Evolutionary conservation across 2,888 invertebrate genomes (phyloP).

Genomic region (Macrophya annulata): DNA sequence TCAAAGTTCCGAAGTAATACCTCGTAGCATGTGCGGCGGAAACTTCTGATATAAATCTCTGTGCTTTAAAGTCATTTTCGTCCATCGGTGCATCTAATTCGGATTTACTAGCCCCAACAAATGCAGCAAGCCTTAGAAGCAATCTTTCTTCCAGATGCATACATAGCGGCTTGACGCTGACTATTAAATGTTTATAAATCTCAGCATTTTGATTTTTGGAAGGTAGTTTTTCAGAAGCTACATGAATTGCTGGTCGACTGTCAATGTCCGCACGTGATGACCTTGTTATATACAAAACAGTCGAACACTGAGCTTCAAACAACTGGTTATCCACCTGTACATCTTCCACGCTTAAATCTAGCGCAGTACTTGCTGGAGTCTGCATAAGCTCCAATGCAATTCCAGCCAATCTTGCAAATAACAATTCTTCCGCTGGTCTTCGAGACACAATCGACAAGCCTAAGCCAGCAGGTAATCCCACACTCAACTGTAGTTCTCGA

Average conservation of each 20-base stretch:
- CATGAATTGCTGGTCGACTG: slow-evolving; percentile 88
- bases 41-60: slow-evolving; percentile 89
- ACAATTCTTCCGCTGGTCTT: slow-evolving; percentile 89
- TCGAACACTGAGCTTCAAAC: slow-evolving; percentile 91
- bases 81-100: slow-evolving; percentile 84
- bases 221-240: slow-evolving; percentile 89
- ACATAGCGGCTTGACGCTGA: slow-evolving; percentile 91
- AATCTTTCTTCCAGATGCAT: slow-evolving; percentile 94
- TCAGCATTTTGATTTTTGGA: slow-evolving; percentile 88
- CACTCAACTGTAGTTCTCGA: slow-evolving; percentile 84
- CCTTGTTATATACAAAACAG: slow-evolving; percentile 89
- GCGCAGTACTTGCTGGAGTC: slow-evolving; percentile 81
- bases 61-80: slow-evolving; percentile 91
- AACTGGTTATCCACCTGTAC: slow-evolving; percentile 89
- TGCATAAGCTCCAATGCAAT: slow-evolving; percentile 84
- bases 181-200: slow-evolving; percentile 92
- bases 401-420: slow-evolving; percentile 87
- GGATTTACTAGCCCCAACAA: slow-evolving; percentile 82
- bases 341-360: slow-evolving; percentile 88
- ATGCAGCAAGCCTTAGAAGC: slow-evolving; percentile 86
- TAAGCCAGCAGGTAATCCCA: slow-evolving; percentile 84
- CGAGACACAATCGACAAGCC: slow-evolving; percentile 90
- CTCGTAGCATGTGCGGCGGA: slow-evolving; percentile 91
- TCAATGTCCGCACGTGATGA: slow-evolving; percentile 80
- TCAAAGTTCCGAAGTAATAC: slow-evolving; percentile 93